Evolutionary conservation across 2,113 vertebrate species (phyloP), one percentile per base, ranked within the genome.

Genomic region (Fregetta grallaria): DNA sequence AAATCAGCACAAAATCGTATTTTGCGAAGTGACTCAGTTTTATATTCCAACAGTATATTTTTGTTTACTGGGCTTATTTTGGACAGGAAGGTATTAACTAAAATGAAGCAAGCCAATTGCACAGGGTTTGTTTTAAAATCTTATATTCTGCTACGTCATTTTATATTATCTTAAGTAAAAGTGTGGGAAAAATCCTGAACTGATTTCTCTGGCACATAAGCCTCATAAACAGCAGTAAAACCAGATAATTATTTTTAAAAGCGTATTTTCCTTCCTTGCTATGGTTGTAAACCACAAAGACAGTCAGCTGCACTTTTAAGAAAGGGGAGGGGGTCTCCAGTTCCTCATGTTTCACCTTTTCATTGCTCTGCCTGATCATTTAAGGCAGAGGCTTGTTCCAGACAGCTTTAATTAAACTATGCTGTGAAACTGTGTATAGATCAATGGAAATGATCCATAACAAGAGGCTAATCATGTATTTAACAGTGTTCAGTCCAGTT

Each of bases 341-440:
- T 83, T 97, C 78, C 92, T 98, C 38, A 1, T 81, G 88, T 94
- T 97, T 97, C 97, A 93, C 94, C 96, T 97, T 98, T 97, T 97
- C 96, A 96, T 92, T 97, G 95, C 94, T 53, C 74, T 93, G 97
- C 93, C 55, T 90, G 86, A 98, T 98, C 97, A 96, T 94, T 98
- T 94, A 96, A 96, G 93, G 92, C 93, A 98, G 96, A 97, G 88
- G 86, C 96, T 96, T 97, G 96, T 98, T 97, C 97, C 97, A 98
- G 98, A 98, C 98, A 98, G 98, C 96, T 98, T 98, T 98, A 98
- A 98, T 98, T 98, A 98, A 97, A 98, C 97, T 97, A 94, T 98
- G 96, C 94, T 91, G 83, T 96, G 97, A 98, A 98, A 97, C 94
- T 96, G 97, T 97, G 98, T 97, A 97, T 95, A 97, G 98, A 98